phyloP scores from a whole-genome alignment of 2,113 vertebrate genomes.

The Cyprinodon brontotheroides region DNA sequence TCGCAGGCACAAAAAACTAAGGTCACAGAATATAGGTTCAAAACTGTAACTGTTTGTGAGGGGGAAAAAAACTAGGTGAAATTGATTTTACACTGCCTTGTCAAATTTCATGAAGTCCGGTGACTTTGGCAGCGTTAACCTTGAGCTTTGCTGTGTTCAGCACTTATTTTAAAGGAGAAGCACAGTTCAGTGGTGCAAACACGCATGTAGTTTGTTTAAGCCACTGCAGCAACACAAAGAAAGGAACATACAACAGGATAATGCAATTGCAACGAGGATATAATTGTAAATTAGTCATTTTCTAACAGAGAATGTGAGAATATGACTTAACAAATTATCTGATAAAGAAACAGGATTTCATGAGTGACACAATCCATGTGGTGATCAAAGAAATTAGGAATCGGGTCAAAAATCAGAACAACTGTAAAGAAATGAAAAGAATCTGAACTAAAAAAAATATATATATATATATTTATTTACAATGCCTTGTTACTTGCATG shows the following conservation, averaged over 20 bases:
- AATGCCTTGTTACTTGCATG: neutral
- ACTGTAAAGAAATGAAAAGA: neutral
- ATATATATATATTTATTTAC: neutral
- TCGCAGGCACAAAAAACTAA: neutral
- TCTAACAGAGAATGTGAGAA: neutral
- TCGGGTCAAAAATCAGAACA: neutral
- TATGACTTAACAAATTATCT: neutral
- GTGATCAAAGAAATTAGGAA: neutral
- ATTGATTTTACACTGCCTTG: neutral
- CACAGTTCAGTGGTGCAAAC: neutral
- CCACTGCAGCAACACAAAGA: neutral
- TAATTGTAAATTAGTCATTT: neutral
- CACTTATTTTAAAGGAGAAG: neutral
- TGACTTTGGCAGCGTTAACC: neutral
- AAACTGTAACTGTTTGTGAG: neutral
- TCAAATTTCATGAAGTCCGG: neutral
- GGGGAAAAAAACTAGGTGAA: neutral
- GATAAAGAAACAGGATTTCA: neutral
- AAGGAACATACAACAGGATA: neutral
- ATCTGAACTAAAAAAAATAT: neutral
- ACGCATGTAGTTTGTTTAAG: neutral
- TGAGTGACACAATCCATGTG: neutral
- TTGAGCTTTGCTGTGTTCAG: neutral
- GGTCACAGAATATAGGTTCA: neutral
- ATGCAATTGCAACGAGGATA: neutral